A percentile compares a stretch with the other conserved stretches of the same genome.
phyloP scores from a whole-genome alignment of 2,113 vertebrate genomes.

The Cebidichthys violaceus region DNA sequence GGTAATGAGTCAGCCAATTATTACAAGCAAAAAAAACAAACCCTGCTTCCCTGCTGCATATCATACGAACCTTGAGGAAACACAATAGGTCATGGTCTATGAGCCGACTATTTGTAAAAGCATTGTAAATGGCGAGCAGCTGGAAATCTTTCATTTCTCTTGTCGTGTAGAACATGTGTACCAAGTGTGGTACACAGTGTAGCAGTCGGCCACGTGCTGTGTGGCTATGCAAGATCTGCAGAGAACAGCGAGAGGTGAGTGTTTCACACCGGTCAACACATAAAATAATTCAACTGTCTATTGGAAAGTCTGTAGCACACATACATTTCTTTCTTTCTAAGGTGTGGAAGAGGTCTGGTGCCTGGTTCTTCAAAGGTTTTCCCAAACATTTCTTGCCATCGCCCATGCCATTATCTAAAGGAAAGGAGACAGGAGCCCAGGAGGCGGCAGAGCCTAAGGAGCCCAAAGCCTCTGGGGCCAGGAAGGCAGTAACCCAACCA shows the following conservation, averaged over 20 bases:
- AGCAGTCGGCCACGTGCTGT: conserved; percentile 89
- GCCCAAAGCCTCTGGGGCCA: conserved; percentile 65
- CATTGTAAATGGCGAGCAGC: conserved; percentile 8
- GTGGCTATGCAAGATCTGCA: conserved; percentile 99
- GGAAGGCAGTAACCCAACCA: conserved; percentile 59
- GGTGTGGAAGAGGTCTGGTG: conserved; percentile 98
- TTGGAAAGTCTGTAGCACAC: background rate
- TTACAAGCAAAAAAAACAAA: background rate
- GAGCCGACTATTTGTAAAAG: background rate
- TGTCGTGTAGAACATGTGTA: conserved; percentile 91
- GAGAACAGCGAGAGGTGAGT: conserved; percentile 95
- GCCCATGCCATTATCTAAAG: conserved; percentile 91
- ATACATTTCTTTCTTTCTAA: conserved; percentile 57
- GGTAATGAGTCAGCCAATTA: conserved; percentile 21
- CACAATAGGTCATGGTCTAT: conserved; percentile 8
- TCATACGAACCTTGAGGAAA: background rate
- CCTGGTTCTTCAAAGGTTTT: conserved; percentile 98
- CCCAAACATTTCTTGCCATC: conserved; percentile 94
- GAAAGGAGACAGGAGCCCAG: conserved; percentile 65
- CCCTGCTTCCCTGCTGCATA: background rate
- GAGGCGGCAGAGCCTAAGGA: conserved; percentile 54
- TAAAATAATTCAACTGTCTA: background rate
- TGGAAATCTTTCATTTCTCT: conserved; percentile 30
- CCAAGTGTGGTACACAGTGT: conserved; percentile 93
- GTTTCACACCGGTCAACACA: background rate